Evolutionary conservation across 2,888 invertebrate species (phyloP).

Genomic region (Hypena proboscidalis): DNA sequence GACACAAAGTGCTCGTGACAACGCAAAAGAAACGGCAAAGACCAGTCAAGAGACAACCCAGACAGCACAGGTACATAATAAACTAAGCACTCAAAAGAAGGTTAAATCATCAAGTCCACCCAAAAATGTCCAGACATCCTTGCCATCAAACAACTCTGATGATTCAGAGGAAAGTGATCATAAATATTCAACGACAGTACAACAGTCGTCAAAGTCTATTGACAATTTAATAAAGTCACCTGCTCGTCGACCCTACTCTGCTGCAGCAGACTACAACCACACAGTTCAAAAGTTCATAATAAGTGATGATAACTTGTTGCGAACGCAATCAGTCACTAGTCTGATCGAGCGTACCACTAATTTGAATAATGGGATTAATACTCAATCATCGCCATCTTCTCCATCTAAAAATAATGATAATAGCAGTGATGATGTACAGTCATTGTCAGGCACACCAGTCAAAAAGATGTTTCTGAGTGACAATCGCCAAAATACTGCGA

Average conservation of each 20-base stretch:
- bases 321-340: slow-evolving; percentile 60
- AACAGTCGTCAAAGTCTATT: slow-evolving; percentile 59
- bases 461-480: slow-evolving; percentile 60
- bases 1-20: slow-evolving; percentile 12
- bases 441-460: slow-evolving; percentile 49
- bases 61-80: too few relatives aligned
- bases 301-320: slow-evolving; percentile 47
- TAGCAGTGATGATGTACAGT: slow-evolving; percentile 60
- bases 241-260: slow-evolving; percentile 64
- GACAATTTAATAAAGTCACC: slow-evolving; percentile 72
- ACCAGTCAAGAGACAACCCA: slow-evolving; percentile 6
- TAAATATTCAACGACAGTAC: slow-evolving; percentile 45
- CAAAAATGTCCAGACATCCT: slow-evolving; percentile 20
- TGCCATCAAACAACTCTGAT: slow-evolving; percentile 42
- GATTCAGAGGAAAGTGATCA: slow-evolving; percentile 54
- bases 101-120: slow-evolving; percentile 13
- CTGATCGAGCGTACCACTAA: slow-evolving; percentile 40
- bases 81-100: slow-evolving; percentile 10
- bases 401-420: slow-evolving; percentile 37
- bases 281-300: slow-evolving; percentile 47
- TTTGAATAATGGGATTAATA: slow-evolving; percentile 20
- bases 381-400: not conserved
- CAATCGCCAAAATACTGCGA: slow-evolving; percentile 47
- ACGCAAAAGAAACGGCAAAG: slow-evolving; percentile 9
- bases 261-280: slow-evolving; percentile 50